Conservation (phyloP, 1,140 invertebrate species). For the Caenorhabditis briggsae region DNA sequence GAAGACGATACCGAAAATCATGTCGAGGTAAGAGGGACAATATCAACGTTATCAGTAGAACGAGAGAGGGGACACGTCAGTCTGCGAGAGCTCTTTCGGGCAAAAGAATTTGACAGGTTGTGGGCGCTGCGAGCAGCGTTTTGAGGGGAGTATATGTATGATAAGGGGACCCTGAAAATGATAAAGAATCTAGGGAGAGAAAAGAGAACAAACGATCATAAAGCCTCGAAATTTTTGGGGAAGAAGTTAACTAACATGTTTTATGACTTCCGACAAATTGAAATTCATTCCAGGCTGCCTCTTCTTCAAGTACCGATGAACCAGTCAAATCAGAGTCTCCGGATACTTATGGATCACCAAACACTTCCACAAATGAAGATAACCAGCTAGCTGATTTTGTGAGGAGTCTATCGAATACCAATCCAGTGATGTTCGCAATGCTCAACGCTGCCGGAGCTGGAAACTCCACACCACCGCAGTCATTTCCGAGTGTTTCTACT, state of each 20-base stretch:
- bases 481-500: too few species aligned
- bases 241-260: not conserved
- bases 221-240: not conserved
- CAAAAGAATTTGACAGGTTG: not conserved
- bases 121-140: not conserved
- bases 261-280: not conserved
- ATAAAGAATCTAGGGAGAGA: not conserved
- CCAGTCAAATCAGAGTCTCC: conserved; percentile 21
- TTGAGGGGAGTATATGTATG: not conserved
- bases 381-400: conserved; percentile 18
- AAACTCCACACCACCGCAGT: not conserved
- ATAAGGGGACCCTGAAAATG: conserved; percentile 33
- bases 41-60: not conserved
- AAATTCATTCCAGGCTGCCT: conserved; percentile 22
- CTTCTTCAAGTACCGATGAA: conserved; percentile 31
- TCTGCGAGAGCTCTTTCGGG: not conserved
- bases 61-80: conserved; percentile 22
- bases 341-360: conserved; percentile 22
- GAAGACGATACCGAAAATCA: conserved; percentile 57
- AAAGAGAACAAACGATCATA: not conserved
- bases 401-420: conserved; percentile 22
- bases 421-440: conserved; percentile 49
- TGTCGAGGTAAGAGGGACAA: conserved; percentile 41
- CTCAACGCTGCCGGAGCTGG: conserved; percentile 24
- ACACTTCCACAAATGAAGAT: conserved; percentile 19